Conservation (phyloP, 1,140 invertebrate genomes). For the Drosophila elegans region DNA sequence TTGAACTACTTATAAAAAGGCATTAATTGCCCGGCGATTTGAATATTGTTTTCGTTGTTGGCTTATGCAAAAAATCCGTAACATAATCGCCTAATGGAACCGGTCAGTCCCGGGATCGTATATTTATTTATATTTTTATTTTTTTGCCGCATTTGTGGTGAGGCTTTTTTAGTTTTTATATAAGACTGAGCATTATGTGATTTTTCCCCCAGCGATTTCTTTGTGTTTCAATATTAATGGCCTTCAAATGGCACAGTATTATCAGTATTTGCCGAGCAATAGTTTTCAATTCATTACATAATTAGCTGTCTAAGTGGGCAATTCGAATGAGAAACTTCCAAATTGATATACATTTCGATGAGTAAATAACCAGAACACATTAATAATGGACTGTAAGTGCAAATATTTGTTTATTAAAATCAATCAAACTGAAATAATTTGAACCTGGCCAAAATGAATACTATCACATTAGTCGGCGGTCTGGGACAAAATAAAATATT, state of each 20-base stretch:
- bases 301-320: conserved; percentile 5
- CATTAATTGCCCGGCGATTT: conserved; percentile 21
- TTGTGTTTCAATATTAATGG: conserved; percentile 19
- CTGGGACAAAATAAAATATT: conserved; percentile 36
- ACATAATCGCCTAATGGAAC: conserved; percentile 42
- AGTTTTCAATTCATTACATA: conserved; percentile 1
- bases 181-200: conserved; percentile 32
- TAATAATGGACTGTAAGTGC: conserved; percentile 53
- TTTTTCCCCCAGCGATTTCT: conserved; percentile 1
- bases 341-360: not conserved
- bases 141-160: conserved; percentile 27
- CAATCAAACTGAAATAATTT: conserved; percentile 65
- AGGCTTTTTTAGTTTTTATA: conserved; percentile 20
- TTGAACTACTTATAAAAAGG: not conserved
- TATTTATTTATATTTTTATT: conserved; percentile 20
- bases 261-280: not conserved
- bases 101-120: conserved; percentile 16
- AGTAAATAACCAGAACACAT: conserved; percentile 10
- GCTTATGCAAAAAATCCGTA: conserved; percentile 37
- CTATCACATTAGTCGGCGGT: conserved; percentile 39
- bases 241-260: conserved; percentile 23
- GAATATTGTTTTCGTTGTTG: conserved; percentile 29
- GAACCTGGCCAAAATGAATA: conserved; percentile 32
- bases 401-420: conserved; percentile 65
- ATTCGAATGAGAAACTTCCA: not conserved